phyloP scores from a whole-genome alignment of 2,797 vertebrate species.

The Sorex maritimensis region DNA sequence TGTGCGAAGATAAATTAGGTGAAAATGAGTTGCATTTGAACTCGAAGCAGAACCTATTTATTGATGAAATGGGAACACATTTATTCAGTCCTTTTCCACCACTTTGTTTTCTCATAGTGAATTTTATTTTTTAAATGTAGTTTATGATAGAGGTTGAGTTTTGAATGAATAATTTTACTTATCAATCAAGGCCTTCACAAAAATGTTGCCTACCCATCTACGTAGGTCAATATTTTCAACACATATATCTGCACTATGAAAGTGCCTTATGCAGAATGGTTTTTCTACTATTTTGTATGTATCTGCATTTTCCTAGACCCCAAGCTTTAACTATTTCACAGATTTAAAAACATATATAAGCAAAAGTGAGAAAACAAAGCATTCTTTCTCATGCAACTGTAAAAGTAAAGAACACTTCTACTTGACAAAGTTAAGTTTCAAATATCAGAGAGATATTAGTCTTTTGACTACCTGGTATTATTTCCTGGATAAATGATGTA shows the following conservation, averaged over 20 bases:
- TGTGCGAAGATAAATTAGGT: slow-evolving; percentile 58
- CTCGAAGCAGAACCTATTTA: not conserved
- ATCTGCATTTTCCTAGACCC: not conserved
- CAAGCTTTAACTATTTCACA: not conserved
- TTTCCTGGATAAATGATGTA: slow-evolving; percentile 38
- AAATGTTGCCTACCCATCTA: not conserved
- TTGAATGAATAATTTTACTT: not conserved
- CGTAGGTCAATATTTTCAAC: not conserved
- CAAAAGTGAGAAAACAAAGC: not conserved
- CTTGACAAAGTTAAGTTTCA: slow-evolving; percentile 39
- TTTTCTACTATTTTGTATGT: not conserved
- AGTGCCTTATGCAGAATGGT: not conserved
- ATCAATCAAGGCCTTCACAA: not conserved
- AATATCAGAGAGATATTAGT: not conserved
- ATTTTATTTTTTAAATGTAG: not conserved
- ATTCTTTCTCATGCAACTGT: not conserved
- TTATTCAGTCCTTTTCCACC: not conserved
- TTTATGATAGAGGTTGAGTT: too few relatives aligned
- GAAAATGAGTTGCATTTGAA: slow-evolving; percentile 39
- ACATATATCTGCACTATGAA: not conserved
- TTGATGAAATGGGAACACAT: slow-evolving; percentile 1
- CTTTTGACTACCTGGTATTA: not conserved
- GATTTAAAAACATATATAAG: not conserved
- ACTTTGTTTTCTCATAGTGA: slow-evolving; percentile 25
- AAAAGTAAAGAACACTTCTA: not conserved